These are phyloP conservation scores for Dufourea novaeangliae DNA, from an alignment of 1,140 invertebrate species.

Conservation along the genomic window DNA sequence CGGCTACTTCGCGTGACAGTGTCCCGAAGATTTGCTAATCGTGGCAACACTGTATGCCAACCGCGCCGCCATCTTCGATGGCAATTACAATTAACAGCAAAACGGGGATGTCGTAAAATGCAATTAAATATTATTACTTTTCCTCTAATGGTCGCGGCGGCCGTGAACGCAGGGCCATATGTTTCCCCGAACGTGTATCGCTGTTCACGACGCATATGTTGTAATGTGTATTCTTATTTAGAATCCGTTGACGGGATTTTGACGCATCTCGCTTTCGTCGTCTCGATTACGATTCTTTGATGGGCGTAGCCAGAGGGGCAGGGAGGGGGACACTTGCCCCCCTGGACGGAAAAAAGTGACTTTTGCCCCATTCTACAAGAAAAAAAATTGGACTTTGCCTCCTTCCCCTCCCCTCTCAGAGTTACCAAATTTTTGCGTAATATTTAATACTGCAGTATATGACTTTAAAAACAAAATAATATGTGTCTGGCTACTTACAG, in stretches of 20 bases:
- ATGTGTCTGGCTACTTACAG: too few species aligned
- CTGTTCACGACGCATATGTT: background rate
- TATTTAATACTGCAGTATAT: too few species aligned
- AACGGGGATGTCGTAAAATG: constrained; percentile 79
- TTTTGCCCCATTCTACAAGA: too few species aligned
- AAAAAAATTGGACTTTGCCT: too few species aligned
- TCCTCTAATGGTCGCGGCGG: constrained; percentile 69
- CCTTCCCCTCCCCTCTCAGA: background rate
- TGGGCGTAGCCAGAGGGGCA: too few species aligned
- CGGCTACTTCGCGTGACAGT: constrained; percentile 50
- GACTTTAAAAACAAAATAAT: too few species aligned
- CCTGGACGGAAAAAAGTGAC: too few species aligned
- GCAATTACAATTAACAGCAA: constrained; percentile 79
- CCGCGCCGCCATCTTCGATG: constrained; percentile 71
- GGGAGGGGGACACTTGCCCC: too few species aligned
- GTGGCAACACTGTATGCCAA: constrained; percentile 63
- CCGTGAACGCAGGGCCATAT: constrained; percentile 60
- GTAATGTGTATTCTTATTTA: constrained; percentile 18
- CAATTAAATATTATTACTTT: constrained; percentile 81
- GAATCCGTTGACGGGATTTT: constrained; percentile 17
- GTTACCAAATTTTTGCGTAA: too few species aligned
- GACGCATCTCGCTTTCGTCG: background rate
- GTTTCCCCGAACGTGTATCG: constrained; percentile 1
- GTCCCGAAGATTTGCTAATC: constrained; percentile 58
- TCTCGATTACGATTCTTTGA: background rate